phyloP scores from a whole-genome alignment of 2,797 vertebrate species.

The Sebastes baramenuke region DNA sequence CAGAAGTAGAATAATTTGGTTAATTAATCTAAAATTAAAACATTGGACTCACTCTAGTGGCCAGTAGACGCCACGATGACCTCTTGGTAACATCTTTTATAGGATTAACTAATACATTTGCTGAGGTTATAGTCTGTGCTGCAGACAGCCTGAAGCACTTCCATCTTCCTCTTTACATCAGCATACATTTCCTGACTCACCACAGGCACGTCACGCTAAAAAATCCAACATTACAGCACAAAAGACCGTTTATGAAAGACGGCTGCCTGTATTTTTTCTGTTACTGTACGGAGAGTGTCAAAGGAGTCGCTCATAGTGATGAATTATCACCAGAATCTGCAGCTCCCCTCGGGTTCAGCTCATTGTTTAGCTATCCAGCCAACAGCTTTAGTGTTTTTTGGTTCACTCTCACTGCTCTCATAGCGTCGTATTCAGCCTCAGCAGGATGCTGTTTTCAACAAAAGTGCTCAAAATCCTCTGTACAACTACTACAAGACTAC shows the following conservation, averaged over 20 bases:
- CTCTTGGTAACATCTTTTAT: slow-evolving; percentile 12
- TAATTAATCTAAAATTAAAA: neutral
- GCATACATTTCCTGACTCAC: slow-evolving; percentile 37
- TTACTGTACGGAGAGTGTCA: neutral
- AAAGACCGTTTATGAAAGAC: neutral
- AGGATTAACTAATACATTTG: slow-evolving; percentile 22
- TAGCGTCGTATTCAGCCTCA: neutral
- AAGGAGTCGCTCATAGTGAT: neutral
- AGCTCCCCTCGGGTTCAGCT: neutral
- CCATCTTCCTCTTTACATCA: slow-evolving; percentile 17
- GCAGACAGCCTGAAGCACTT: slow-evolving; percentile 30
- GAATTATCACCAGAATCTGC: neutral
- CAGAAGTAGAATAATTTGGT: neutral
- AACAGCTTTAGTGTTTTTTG: neutral
- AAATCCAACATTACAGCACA: neutral
- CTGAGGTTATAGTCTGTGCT: slow-evolving; percentile 9
- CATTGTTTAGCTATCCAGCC: neutral
- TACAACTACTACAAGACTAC: neutral
- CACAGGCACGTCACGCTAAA: neutral
- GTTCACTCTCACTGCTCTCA: neutral
- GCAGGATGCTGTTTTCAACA: neutral
- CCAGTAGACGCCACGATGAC: neutral
- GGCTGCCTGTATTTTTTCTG: neutral
- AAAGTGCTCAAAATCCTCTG: neutral
- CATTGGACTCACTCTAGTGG: neutral